Conservation (phyloP, 1,140 invertebrate genomes). For the Hylaeus volcanicus region DNA sequence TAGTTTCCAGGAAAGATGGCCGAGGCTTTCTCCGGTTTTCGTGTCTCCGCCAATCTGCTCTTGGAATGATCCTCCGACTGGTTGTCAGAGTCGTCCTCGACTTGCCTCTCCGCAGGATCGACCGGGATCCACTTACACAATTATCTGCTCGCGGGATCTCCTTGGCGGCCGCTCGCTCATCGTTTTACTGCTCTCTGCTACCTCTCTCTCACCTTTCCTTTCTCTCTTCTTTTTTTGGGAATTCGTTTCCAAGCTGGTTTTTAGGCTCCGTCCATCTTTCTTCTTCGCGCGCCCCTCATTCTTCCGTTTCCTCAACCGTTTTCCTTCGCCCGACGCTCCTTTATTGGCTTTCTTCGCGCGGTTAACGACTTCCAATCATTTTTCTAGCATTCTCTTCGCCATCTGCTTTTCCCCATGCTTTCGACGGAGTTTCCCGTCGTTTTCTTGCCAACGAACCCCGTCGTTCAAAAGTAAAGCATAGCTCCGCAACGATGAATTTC, state of each 20-base stretch:
- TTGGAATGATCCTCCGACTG: constrained; percentile 18
- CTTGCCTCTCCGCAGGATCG: constrained; percentile 36
- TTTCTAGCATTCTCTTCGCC: background rate
- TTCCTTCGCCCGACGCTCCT: constrained; percentile 35
- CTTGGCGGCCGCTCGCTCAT: constrained; percentile 64
- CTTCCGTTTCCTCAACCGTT: constrained; percentile 32
- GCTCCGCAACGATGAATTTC: background rate
- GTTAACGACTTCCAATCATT: background rate
- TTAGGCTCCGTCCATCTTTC: constrained; percentile 49
- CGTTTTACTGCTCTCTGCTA: constrained; percentile 70
- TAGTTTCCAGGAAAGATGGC: background rate
- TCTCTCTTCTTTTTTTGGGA: constrained; percentile 40
- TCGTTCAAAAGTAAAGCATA: background rate
- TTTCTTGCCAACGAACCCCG: background rate
- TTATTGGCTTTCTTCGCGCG: constrained; percentile 32
- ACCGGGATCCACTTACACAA: constrained; percentile 74
- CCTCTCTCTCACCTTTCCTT: constrained; percentile 37
- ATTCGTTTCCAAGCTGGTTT: constrained; percentile 56
- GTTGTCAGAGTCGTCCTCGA: constrained; percentile 29
- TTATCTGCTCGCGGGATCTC: constrained; percentile 76
- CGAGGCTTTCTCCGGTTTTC: constrained; percentile 15
- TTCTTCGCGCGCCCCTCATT: constrained; percentile 54
- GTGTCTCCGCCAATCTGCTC: constrained; percentile 14
- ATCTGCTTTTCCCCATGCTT: background rate
- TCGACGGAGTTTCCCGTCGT: background rate